Evolutionary conservation across 2,797 vertebrate genomes (phyloP), one percentile per base, ranked within the genome.

Genomic region (Podarcis lilfordi): DNA sequence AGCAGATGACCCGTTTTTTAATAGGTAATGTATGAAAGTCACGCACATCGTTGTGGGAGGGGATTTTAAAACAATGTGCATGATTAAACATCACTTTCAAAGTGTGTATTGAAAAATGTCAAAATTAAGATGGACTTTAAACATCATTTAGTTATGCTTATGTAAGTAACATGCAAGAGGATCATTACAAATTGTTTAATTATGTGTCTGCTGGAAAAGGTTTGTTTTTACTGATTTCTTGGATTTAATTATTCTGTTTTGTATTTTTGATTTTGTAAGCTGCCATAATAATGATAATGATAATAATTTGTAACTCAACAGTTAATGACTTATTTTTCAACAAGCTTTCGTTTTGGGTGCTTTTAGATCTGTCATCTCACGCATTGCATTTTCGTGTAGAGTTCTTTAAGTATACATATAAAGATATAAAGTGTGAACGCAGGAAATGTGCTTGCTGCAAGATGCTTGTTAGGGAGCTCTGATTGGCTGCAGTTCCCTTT

Each of bases 51-150:
- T 89, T 9, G 80, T 90, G 78, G 91, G 86, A 89, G 78, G 81
- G 64, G 84, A 92, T 90, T 92, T 74, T 37, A 80, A 80, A 88
- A 86, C 86, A 21, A 29, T 37, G 89, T 80, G 64, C 29, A 76
- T 81, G 80, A 8, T 77, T 71, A 75, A 82, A 88, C 88, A 92
- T 50, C 81, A 69, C 29, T 86, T 94, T 91, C 90, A 93, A 72
- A 78, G 37, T 74, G 71, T 35, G 90, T 89, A 77, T 86, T 89
- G 88, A 87, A 77, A 74, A 92, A 88, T 75, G 93, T 92, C 86
- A 92, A 2, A 0, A 84, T 89, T 90, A 88, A 5, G 92, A 93
- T 84, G 87, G 35, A 85, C 88, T 94, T 95, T 87, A 89, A 86
- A 84, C 90, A 89, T 80, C 80, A 64, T 72, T 92, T 50, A 69